These are phyloP conservation scores for Dinocampus coccinellae DNA, from an alignment of 2,888 invertebrate species.

Conservation along the genomic window DNA sequence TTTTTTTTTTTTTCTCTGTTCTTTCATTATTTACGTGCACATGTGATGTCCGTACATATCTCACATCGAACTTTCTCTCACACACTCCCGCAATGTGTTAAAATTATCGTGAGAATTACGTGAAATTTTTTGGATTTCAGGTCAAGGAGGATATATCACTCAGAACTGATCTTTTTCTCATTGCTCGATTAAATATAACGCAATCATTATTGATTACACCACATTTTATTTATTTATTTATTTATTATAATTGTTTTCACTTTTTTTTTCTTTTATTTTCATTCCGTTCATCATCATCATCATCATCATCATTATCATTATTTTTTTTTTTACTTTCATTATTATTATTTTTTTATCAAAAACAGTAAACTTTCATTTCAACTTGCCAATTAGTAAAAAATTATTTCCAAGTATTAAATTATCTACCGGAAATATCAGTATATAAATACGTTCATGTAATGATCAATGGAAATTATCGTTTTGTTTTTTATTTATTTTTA, in stretches of 20 bases:
- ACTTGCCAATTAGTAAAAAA: slow-evolving; percentile 15
- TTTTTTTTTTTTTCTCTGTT: slow-evolving; percentile 11
- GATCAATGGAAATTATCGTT: too few species aligned
- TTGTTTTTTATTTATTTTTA: too few species aligned
- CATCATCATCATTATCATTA: too few species aligned
- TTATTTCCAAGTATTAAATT: slow-evolving; percentile 14
- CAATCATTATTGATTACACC: neutral
- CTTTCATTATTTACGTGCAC: neutral
- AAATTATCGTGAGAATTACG: slow-evolving; percentile 2
- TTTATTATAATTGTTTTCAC: too few species aligned
- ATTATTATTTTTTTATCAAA: neutral
- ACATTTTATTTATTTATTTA: neutral
- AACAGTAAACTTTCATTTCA: slow-evolving; percentile 17
- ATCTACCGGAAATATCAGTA: neutral
- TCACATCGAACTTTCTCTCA: slow-evolving; percentile 1
- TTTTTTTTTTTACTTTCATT: too few species aligned
- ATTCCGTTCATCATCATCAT: too few species aligned
- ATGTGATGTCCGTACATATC: too few species aligned
- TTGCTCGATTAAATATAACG: slow-evolving; percentile 9
- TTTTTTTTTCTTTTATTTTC: too few species aligned
- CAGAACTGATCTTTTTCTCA: neutral
- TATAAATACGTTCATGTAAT: too few species aligned
- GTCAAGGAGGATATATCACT: neutral
- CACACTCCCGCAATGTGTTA: neutral
- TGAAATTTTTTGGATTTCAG: slow-evolving; percentile 11